Conservation (phyloP, 2,113 vertebrate genomes). For the Solea solea region DNA sequence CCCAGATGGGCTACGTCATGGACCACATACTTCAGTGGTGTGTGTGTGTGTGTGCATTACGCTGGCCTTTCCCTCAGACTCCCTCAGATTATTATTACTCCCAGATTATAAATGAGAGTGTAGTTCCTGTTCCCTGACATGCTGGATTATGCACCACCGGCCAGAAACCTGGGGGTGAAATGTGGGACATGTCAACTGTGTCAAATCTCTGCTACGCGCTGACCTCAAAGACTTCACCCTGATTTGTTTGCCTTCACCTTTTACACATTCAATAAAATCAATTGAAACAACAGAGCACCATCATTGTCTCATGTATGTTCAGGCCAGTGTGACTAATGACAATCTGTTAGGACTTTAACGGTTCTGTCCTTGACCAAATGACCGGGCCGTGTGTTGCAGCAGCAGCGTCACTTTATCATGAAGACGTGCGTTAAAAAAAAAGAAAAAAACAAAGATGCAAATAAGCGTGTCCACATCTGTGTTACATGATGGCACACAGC, state of each 20-base stretch:
- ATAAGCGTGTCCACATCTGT: constrained; percentile 35
- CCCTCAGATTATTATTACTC: background rate
- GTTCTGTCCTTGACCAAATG: constrained; percentile 14
- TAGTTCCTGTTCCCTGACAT: constrained; percentile 17
- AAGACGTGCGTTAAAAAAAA: constrained; percentile 8
- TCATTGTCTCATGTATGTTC: background rate
- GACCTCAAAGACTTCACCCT: constrained; percentile 18
- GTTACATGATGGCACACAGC: constrained; percentile 41
- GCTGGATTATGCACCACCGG: constrained; percentile 47
- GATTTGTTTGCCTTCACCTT: constrained; percentile 1
- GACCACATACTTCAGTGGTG: constrained; percentile 15
- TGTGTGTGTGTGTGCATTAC: background rate
- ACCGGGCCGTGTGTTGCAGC: too few species aligned
- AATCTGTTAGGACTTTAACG: constrained; percentile 3
- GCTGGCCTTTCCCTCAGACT: background rate
- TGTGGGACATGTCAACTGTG: constrained; percentile 27
- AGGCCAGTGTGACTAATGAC: background rate
- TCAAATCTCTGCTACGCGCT: constrained; percentile 10
- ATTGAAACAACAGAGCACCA: background rate
- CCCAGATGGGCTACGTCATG: constrained; percentile 2
- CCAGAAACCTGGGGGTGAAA: background rate
- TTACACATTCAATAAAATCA: constrained; percentile 24
- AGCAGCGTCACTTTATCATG: background rate
- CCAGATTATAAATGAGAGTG: constrained; percentile 1
- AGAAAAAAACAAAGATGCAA: constrained; percentile 9